A percentile compares a stretch with the other conserved stretches of the same genome.
phyloP scores from a whole-genome alignment of 2,888 invertebrate species.

The Caenorhabditis virilis region DNA sequence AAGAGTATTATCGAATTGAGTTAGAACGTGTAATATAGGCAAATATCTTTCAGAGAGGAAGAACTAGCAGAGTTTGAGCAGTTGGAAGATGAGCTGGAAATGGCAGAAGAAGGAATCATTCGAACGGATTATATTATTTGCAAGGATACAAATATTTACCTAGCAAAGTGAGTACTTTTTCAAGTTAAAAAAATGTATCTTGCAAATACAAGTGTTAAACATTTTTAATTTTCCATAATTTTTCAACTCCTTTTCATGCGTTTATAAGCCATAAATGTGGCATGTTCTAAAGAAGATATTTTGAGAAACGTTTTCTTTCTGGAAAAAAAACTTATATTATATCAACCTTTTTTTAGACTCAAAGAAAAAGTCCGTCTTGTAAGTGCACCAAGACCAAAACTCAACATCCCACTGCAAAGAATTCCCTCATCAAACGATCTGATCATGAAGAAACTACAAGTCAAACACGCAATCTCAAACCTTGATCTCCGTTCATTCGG shows the following conservation, averaged over 20 bases:
- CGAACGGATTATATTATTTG: conserved; percentile 43
- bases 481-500: conserved; percentile 53
- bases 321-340: neutral
- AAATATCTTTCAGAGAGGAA: conserved; percentile 12
- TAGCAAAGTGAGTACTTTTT: conserved; percentile 42
- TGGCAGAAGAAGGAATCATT: conserved; percentile 42
- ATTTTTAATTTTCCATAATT: no score
- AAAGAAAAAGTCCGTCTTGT: conserved; percentile 27
- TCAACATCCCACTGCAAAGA: conserved; percentile 36
- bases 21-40: neutral
- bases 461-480: conserved; percentile 46
- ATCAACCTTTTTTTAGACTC: conserved; percentile 15
- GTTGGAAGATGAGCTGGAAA: conserved; percentile 45
- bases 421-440: conserved; percentile 49
- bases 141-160: conserved; percentile 35
- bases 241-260: no score
- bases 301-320: no score
- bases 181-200: neutral
- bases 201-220: no score
- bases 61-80: conserved; percentile 50
- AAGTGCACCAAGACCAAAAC: conserved; percentile 23
- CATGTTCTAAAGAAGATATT: no score
- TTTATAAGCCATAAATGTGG: no score
- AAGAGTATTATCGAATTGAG: conserved; percentile 1
- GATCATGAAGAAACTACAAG: conserved; percentile 52